Conservation (phyloP, 2,797 vertebrate species). For the Alosa sapidissima region DNA sequence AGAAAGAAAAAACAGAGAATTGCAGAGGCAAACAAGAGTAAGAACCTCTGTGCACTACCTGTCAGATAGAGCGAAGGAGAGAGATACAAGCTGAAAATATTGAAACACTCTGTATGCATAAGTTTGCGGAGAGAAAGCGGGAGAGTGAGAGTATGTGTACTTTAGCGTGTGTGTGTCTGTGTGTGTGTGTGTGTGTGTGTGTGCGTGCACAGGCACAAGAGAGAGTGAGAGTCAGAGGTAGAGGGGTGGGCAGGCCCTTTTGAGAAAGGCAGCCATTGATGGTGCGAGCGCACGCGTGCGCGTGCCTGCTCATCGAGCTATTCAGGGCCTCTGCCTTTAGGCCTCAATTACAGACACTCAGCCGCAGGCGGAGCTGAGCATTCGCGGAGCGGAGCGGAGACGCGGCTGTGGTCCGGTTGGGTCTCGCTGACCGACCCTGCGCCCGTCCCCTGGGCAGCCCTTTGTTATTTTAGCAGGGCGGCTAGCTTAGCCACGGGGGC, state of each 20-base stretch:
- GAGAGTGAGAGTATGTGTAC: not conserved
- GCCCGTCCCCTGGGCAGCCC: slow-evolving; percentile 69
- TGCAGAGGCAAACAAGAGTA: not conserved
- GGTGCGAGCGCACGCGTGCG: slow-evolving; percentile 36
- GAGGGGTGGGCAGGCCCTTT: slow-evolving; percentile 46
- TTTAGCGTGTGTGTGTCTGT: not conserved
- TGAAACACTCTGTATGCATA: not conserved
- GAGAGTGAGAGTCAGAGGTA: slow-evolving; percentile 48
- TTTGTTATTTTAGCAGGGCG: slow-evolving; percentile 80
- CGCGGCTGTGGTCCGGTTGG: slow-evolving; percentile 61
- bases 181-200: not conserved
- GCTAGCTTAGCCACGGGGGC: slow-evolving; percentile 66
- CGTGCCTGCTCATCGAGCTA: slow-evolving; percentile 41
- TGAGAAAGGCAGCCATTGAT: slow-evolving; percentile 57
- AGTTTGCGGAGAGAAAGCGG: not conserved
- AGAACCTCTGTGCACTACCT: not conserved
- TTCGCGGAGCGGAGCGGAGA: slow-evolving; percentile 35
- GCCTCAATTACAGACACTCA: slow-evolving; percentile 59
- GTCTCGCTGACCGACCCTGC: slow-evolving; percentile 50
- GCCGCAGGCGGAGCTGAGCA: slow-evolving; percentile 49
- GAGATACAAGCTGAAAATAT: slow-evolving; percentile 15
- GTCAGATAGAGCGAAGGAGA: not conserved
- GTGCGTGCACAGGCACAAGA: not conserved
- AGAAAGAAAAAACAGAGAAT: not conserved
- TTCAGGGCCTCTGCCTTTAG: slow-evolving; percentile 56